Conservation (phyloP, 64 coral and sea anemone genomes). For the Actinia equina region DNA sequence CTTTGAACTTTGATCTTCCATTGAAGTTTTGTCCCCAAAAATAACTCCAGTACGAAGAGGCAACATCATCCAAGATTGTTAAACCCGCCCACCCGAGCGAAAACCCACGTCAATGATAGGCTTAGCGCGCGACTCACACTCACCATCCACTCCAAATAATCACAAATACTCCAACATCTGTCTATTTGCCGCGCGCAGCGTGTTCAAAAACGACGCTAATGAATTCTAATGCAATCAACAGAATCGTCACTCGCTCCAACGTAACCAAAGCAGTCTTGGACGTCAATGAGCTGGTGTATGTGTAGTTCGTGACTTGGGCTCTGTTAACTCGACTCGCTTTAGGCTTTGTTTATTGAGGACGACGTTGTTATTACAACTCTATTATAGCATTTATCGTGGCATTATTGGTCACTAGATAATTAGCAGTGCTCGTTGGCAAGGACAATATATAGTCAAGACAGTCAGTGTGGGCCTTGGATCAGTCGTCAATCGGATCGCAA, state of each 20-base stretch:
- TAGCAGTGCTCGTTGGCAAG: not conserved
- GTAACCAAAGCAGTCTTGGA: conserved; percentile 1
- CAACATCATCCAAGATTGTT: not conserved
- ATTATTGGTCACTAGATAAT: not conserved
- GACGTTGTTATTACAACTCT: not conserved
- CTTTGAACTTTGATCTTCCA: conserved; percentile 16
- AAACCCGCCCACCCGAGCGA: not conserved
- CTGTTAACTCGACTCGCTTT: not conserved
- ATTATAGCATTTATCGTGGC: not conserved
- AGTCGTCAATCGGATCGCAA: too few species aligned
- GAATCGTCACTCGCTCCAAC: not conserved
- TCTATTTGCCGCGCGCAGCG: not conserved
- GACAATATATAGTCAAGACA: too few species aligned
- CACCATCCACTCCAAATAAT: not conserved
- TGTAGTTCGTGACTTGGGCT: not conserved
- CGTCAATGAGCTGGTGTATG: not conserved
- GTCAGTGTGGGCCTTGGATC: too few species aligned
- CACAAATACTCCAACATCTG: not conserved
- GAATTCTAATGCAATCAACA: conserved; percentile 18
- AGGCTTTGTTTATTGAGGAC: not conserved
- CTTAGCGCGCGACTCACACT: not conserved
- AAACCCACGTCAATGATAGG: not conserved
- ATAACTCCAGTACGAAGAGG: not conserved
- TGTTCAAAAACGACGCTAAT: not conserved
- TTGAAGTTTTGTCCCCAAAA: not conserved